A percentile compares a stretch with the other conserved stretches of the same genome.
phyloP scores from a whole-genome alignment of 2,113 vertebrate species.

The Dipodomys stephensi region DNA sequence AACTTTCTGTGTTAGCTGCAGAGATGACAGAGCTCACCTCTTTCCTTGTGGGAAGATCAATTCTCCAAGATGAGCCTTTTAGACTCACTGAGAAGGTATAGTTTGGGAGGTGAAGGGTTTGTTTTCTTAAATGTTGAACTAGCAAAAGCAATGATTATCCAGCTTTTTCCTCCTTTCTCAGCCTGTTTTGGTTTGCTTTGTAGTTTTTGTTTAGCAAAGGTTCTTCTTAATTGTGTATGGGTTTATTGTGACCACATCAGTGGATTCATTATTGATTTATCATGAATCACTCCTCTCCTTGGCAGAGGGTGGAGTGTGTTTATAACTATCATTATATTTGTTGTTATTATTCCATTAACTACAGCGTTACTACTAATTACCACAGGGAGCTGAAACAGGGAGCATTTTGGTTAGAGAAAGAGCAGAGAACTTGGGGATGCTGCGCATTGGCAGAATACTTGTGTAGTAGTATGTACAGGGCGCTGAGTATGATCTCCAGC shows the following conservation, averaged over 20 bases:
- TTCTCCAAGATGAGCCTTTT: background rate
- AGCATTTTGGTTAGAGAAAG: background rate
- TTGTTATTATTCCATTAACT: slow-evolving; percentile 63
- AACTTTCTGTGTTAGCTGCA: background rate
- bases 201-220: slow-evolving; percentile 65
- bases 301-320: slow-evolving; percentile 40
- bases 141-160: slow-evolving; percentile 25
- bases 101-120: background rate
- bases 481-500: background rate
- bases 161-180: slow-evolving; percentile 46
- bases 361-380: slow-evolving; percentile 48
- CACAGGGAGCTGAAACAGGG: slow-evolving; percentile 1
- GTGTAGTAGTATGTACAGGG: background rate
- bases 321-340: slow-evolving; percentile 59
- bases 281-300: slow-evolving; percentile 62
- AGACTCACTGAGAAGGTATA: slow-evolving; percentile 18
- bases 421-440: background rate
- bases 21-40: background rate
- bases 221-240: slow-evolving; percentile 61
- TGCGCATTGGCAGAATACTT: background rate
- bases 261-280: slow-evolving; percentile 61
- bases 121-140: slow-evolving; percentile 8
- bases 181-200: slow-evolving; percentile 67
- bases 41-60: background rate
- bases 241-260: slow-evolving; percentile 73